Conservation (phyloP, 2,797 vertebrate genomes). For the Argentina silus region DNA sequence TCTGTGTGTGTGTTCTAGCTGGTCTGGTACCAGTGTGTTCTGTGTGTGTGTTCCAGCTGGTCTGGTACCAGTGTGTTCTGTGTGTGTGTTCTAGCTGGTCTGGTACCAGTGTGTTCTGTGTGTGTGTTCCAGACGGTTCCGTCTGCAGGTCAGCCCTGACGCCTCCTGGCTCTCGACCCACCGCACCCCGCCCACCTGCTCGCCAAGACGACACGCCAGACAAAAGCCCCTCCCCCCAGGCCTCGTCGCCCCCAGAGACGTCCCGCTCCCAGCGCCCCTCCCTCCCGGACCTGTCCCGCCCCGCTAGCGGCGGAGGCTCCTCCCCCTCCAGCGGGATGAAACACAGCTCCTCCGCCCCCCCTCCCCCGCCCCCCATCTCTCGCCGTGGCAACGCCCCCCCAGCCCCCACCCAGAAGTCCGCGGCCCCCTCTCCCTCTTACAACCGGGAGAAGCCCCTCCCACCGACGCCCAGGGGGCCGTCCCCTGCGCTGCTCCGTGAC, state of each 20-base stretch:
- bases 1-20: neutral
- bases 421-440: conserved; percentile 72
- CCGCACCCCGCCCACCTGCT: conserved; percentile 84
- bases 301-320: conserved; percentile 56
- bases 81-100: no score
- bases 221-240: conserved; percentile 57
- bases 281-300: conserved; percentile 84
- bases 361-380: conserved; percentile 64
- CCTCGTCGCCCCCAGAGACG: conserved; percentile 43
- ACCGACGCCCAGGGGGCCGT: conserved; percentile 75
- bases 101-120: no score
- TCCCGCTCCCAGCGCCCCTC: conserved; percentile 65
- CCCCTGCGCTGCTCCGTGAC: conserved; percentile 47
- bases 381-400: conserved; percentile 82
- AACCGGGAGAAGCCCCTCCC: conserved; percentile 90
- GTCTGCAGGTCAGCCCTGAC: conserved; percentile 75
- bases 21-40: no score
- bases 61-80: neutral
- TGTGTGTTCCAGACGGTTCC: conserved; percentile 74
- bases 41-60: neutral
- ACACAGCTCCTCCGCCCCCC: conserved; percentile 69
- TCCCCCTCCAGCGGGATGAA: conserved; percentile 64
- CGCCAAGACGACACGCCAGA: conserved; percentile 52
- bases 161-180: conserved; percentile 74
- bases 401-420: conserved; percentile 56